Conservation (phyloP, 2,797 vertebrate species). For the Apodemus agrarius region DNA sequence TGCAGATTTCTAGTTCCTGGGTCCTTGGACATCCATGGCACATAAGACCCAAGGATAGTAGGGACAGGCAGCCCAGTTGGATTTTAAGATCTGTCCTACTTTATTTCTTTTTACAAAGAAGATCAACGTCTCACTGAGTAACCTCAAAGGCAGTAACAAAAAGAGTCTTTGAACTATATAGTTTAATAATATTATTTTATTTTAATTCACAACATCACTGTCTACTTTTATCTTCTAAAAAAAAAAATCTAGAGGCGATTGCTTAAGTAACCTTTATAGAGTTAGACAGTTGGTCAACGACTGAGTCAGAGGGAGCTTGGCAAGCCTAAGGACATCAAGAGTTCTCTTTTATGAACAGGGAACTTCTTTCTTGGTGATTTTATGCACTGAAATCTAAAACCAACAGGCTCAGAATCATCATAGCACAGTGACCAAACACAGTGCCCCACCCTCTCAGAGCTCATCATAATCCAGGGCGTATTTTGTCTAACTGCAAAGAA, state of each 20-base stretch:
- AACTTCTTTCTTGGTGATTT: not conserved
- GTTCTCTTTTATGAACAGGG: not conserved
- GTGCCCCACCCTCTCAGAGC: too few relatives aligned
- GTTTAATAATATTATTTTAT: not conserved
- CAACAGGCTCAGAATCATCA: not conserved
- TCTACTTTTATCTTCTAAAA: not conserved
- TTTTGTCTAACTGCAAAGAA: not conserved
- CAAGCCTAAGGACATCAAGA: not conserved
- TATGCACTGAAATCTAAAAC: not conserved
- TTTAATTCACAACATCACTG: not conserved
- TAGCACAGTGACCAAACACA: not conserved
- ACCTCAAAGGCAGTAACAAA: not conserved
- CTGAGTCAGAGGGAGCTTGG: accelerated
- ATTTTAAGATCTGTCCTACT: too few relatives aligned
- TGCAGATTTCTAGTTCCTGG: accelerated
- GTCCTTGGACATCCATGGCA: not conserved
- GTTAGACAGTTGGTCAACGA: not conserved
- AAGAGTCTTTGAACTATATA: not conserved
- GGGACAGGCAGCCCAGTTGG: not conserved
- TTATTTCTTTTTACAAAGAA: not conserved
- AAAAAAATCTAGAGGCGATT: not conserved
- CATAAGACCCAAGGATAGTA: not conserved
- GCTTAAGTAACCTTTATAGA: not conserved
- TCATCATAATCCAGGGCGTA: not conserved
- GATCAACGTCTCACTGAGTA: not conserved